Base-by-base conservation (phyloP, 2,797 vertebrate species). In the Anas capensis region DNA sequence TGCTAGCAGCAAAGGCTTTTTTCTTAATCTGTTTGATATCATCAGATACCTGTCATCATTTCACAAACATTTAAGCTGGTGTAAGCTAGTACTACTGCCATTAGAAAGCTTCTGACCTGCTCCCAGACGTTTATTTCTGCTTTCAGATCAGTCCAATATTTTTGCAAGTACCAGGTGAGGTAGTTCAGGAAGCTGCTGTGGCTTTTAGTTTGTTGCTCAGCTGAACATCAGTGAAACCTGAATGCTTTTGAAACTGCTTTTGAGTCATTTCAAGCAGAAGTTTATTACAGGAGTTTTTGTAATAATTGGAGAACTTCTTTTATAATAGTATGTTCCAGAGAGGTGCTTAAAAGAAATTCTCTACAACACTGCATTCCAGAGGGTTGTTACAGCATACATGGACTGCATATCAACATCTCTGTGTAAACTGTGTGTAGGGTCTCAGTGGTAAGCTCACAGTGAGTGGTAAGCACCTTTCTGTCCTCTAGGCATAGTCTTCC, bases 361-460 rank as follows among this genome's bases (percentile, higher is more conserved):
- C 49, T 80, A 27, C 0, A 57, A 26, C 15, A 29, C 5, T 8
- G 3, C 66, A 40, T 38, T 62, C 10, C 31, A 42, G 40, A 64
- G 29, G 31, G 29, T 7, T 80, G n/a, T 29, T 58, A 12, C 14
- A 61, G 10, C 40, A 6, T 21, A 12, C 18, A 31, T 36, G 78
- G 57, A 21, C 40, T 83, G 17, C 8, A 0, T 36, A 40, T 65
- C 26, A 49, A 18, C 0, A 0, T 57, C 54, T 68, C 87, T 4
- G 1, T 46, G 5, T 72, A 54, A 42, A 49, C 49, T 64, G 20
- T 48, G 7, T 34, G 2, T 31, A 21, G 26, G 14, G 8, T 61
- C 38, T 51, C 36, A 3, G 38, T 77, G 38, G 38, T 33, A 38
- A 57, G 33, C 64, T 48, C 46, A 48, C 46, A 48, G 46, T 48